Conservation (phyloP, 2,113 vertebrate species). For the Pterocles gutturalis region DNA sequence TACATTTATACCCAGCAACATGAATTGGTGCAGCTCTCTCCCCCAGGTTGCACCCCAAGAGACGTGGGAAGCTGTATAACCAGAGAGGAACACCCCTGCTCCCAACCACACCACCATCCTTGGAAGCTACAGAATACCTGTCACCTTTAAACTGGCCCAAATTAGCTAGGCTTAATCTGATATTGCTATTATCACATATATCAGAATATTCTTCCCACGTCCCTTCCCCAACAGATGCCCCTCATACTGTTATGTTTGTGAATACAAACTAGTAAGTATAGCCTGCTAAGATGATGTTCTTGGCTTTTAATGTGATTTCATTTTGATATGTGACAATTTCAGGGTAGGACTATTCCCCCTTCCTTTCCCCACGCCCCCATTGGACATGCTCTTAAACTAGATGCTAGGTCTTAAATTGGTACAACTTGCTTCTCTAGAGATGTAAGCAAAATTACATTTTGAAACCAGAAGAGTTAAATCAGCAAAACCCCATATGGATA, state of each 20-base stretch:
- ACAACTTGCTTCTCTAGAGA: not conserved
- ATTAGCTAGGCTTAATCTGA: not conserved
- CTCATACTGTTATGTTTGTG: not conserved
- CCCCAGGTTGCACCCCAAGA: not conserved
- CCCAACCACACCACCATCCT: not conserved
- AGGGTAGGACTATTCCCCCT: not conserved
- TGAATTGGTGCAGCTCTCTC: not conserved
- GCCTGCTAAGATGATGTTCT: not conserved
- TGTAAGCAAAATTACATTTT: not conserved
- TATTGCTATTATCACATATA: not conserved
- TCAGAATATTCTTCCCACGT: not conserved
- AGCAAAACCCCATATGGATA: not conserved
- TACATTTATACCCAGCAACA: not conserved
- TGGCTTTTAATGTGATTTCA: not conserved
- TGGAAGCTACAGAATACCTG: not conserved
- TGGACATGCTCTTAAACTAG: not conserved
- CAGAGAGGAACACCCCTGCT: not conserved
- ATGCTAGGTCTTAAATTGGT: not conserved
- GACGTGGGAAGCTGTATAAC: rapidly evolving
- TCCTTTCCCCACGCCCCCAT: rapidly evolving
- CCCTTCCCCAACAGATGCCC: rapidly evolving
- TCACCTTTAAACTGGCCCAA: not conserved
- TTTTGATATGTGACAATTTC: not conserved
- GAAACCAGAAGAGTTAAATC: not conserved
- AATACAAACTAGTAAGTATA: not conserved